phyloP scores from a whole-genome alignment of 2,113 vertebrate genomes.

The Cynocephalus volans region DNA sequence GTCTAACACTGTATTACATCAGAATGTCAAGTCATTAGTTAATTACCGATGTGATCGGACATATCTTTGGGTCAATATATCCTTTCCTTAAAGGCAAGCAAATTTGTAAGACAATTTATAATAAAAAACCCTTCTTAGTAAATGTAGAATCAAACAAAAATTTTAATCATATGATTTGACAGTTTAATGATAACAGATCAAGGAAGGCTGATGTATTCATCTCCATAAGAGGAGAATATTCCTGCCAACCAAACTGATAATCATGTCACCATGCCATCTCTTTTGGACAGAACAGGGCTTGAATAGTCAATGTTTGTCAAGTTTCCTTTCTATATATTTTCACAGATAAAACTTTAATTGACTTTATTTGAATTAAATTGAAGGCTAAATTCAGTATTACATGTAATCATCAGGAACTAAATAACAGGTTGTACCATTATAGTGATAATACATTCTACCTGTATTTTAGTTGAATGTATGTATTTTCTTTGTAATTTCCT shows the following conservation, averaged over 20 bases:
- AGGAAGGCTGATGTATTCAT: background rate
- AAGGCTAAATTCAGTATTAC: conserved; percentile 26
- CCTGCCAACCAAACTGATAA: background rate
- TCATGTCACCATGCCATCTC: background rate
- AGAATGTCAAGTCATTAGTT: background rate
- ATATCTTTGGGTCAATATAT: background rate
- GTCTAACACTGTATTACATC: background rate
- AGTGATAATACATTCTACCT: background rate
- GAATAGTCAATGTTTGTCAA: background rate
- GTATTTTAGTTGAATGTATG: background rate
- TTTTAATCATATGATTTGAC: background rate
- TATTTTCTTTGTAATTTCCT: background rate
- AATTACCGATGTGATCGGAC: background rate
- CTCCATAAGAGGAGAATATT: background rate
- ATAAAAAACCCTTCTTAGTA: background rate
- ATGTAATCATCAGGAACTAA: background rate
- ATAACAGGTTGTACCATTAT: background rate
- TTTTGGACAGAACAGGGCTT: background rate
- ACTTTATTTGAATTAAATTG: conserved; percentile 39
- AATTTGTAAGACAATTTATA: background rate
- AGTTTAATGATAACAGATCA: conserved; percentile 2
- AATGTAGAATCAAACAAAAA: conserved; percentile 1
- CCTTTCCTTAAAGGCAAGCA: background rate
- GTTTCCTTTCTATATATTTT: background rate
- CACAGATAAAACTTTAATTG: conserved; percentile 26